Evolutionary conservation across 2,888 invertebrate species (phyloP).

Genomic region (Charanyca ferruginea): DNA sequence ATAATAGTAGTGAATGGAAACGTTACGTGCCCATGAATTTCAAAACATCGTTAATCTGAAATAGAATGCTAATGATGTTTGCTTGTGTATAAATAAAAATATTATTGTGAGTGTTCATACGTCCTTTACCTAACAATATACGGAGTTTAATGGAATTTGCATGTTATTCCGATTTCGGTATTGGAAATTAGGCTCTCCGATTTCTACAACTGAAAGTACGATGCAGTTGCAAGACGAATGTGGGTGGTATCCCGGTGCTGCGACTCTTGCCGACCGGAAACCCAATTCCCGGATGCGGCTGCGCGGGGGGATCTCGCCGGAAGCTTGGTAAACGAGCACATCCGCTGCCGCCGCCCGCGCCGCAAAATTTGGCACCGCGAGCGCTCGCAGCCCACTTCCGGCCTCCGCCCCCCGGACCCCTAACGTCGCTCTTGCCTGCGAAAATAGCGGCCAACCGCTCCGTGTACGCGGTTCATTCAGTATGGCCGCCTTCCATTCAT

Average conservation of each 20-base stretch:
- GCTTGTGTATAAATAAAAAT: constrained; percentile 60
- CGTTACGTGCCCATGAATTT: constrained; percentile 70
- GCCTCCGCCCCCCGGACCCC: constrained; percentile 87
- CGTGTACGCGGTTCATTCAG: constrained; percentile 93
- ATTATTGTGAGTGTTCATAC: constrained; percentile 41
- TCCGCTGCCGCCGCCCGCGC: constrained; percentile 90
- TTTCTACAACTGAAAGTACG: constrained; percentile 51
- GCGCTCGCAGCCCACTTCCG: constrained; percentile 90
- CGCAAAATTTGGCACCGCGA: constrained; percentile 91
- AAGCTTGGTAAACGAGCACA: constrained; percentile 91
- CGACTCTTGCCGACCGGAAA: constrained; percentile 90
- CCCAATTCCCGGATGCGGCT: constrained; percentile 91
- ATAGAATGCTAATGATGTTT: constrained; percentile 68
- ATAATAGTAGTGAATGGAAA: constrained; percentile 74
- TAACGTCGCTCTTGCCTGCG: constrained; percentile 86
- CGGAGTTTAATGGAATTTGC: constrained; percentile 21
- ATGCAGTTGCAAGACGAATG: constrained; percentile 84
- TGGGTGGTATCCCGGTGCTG: constrained; percentile 86
- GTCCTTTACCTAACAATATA: constrained; percentile 24
- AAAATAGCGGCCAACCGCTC: constrained; percentile 91
- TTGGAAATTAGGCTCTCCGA: constrained; percentile 35
- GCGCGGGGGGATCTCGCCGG: constrained; percentile 90
- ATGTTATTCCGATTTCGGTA: constrained; percentile 22
- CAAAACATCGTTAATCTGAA: constrained; percentile 68
- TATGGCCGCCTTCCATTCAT: constrained; percentile 94